A percentile compares a stretch with the other conserved stretches of the same genome.
These are phyloP conservation scores for Agriopis leucophaearia DNA, from an alignment of 2,888 invertebrate species.

Conservation along the genomic window DNA sequence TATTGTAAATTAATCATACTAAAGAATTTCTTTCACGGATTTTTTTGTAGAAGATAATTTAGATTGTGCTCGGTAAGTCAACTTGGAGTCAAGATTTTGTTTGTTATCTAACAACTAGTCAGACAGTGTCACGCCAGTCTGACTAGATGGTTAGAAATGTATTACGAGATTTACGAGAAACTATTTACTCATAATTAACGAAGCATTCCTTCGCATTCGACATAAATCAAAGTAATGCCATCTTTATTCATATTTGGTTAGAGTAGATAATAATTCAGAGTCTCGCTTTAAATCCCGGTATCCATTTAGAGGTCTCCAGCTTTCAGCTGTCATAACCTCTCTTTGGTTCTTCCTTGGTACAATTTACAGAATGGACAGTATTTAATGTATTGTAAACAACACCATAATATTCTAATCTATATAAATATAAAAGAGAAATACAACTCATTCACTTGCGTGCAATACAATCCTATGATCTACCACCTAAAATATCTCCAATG, in stretches of 20 bases:
- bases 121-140: too few relatives aligned
- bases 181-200: slow-evolving; percentile 9
- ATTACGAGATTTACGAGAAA: neutral
- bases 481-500: too few relatives aligned
- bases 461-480: too few relatives aligned
- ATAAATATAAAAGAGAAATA: too few relatives aligned
- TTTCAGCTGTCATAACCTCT: slow-evolving; percentile 31
- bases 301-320: slow-evolving; percentile 31
- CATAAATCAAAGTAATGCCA: slow-evolving; percentile 24
- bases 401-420: too few relatives aligned
- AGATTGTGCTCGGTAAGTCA: neutral
- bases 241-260: slow-evolving; percentile 21
- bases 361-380: slow-evolving; percentile 11
- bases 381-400: neutral
- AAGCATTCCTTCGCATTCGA: neutral
- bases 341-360: slow-evolving; percentile 17
- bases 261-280: slow-evolving; percentile 19
- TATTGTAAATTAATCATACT: slow-evolving; percentile 38
- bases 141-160: too few relatives aligned
- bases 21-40: slow-evolving; percentile 22
- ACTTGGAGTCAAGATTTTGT: neutral
- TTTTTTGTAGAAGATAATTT: slow-evolving; percentile 35
- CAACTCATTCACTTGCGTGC: too few relatives aligned
- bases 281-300: slow-evolving; percentile 22
- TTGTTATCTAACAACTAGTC: too few relatives aligned